These are phyloP conservation scores for Umimayanthus kanabou DNA, from an alignment of 92 coral and sea anemone genomes.

Conservation along the genomic window DNA sequence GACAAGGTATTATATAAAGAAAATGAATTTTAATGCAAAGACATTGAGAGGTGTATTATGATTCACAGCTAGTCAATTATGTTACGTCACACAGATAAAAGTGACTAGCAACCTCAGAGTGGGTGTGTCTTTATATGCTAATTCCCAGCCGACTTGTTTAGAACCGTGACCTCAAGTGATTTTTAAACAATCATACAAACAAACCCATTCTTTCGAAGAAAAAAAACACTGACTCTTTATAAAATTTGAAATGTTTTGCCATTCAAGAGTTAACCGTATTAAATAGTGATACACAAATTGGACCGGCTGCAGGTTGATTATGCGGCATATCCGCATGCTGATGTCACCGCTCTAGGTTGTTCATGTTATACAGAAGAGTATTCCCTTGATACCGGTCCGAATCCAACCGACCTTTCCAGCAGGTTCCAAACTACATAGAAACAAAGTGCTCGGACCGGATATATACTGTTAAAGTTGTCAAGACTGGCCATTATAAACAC, in stretches of 20 bases:
- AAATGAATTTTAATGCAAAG: background rate
- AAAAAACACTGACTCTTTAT: background rate
- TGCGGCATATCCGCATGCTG: background rate
- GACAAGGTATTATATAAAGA: background rate
- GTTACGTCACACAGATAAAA: background rate
- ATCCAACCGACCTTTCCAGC: conserved; percentile 16
- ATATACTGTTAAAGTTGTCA: background rate
- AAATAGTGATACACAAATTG: background rate
- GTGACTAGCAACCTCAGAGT: conserved; percentile 1
- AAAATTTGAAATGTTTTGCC: background rate
- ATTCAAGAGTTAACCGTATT: background rate
- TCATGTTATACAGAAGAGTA: background rate
- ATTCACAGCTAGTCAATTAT: background rate
- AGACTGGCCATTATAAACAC: background rate
- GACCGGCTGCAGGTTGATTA: too few relatives aligned
- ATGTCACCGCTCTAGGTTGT: background rate
- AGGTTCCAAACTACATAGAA: conserved; percentile 14
- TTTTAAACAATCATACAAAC: background rate
- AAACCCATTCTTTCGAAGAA: background rate
- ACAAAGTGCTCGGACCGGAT: background rate
- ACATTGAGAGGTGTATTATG: background rate
- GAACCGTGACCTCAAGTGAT: background rate
- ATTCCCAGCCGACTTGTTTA: background rate
- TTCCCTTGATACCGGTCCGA: conserved; percentile 27
- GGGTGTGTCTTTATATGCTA: conserved; percentile 19